These are phyloP conservation scores for Nyctibius bracteatus DNA, from an alignment of 2,113 vertebrate genomes.

Conservation along the genomic window DNA sequence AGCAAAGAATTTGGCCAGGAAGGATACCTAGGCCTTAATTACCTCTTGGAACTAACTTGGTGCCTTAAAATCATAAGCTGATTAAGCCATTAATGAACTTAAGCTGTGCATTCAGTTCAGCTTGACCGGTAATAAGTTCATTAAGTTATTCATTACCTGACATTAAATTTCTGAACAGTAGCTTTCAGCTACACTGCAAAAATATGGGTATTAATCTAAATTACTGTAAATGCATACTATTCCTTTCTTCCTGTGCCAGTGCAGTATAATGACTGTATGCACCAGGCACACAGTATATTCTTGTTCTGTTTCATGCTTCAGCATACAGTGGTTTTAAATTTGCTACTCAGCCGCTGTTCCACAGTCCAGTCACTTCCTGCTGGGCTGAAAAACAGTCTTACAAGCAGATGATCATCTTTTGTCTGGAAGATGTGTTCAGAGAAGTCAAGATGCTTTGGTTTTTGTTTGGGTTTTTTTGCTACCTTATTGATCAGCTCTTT, in stretches of 20 bases:
- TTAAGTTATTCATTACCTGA: neutral
- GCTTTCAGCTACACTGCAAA: neutral
- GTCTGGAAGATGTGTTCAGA: neutral
- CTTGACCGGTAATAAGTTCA: slow-evolving; percentile 3
- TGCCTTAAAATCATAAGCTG: slow-evolving; percentile 1
- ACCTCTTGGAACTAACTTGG: neutral
- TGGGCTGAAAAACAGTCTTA: neutral
- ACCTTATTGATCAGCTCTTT: neutral
- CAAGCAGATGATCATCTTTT: neutral
- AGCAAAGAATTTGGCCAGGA: neutral
- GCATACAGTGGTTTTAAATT: neutral
- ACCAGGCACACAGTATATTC: neutral
- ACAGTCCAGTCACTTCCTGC: neutral
- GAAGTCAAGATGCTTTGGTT: neutral
- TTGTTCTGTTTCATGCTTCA: neutral
- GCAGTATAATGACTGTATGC: neutral
- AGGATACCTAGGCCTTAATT: neutral
- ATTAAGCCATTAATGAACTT: slow-evolving; percentile 47
- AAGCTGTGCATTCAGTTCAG: neutral
- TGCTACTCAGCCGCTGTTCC: neutral
- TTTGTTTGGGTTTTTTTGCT: neutral
- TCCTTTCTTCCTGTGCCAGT: neutral
- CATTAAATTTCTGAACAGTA: neutral
- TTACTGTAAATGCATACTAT: neutral
- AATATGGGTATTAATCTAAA: slow-evolving; percentile 24